Evolutionary conservation across 2,888 invertebrate species (phyloP), one percentile per base, ranked within the genome.

Genomic region (Andrena praecox): DNA sequence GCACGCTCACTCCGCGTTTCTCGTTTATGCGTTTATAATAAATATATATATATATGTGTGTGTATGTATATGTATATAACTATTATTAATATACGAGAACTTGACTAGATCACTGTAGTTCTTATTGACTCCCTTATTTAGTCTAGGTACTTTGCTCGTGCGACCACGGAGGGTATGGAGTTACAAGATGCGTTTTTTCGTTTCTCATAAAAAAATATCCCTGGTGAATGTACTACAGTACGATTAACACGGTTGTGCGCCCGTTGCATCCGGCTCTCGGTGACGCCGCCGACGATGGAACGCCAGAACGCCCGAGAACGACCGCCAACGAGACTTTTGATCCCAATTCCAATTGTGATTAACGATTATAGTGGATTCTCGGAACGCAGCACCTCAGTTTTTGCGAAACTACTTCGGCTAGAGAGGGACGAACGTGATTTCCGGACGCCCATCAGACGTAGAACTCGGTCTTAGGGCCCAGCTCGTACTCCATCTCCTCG

Each of bases 401-500:
- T n/a, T 6, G 63, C 35, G 27, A 3, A 69, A 62, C 16, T 50
- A 59, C 33, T 54, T 4, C 12, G 54, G 60, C 60, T 73, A 20
- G 24, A 27, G 52, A 52, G 72, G 66, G 20, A 56, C 20, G 67
- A 73, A 79, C 56, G 29, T 29, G 52, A 59, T 79, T 82, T 77
- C 31, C n/a, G 29, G 29, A 42, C 81, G 82, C 80, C 85, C 80
- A 90, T 95, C 96, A 98, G 95, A 97, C 98, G 95, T 97, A 98
- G 95, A 98, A 98, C 94, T 98, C 98, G 90, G 96, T 96, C 95
- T 98, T 98, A 93, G 97, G 97, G 91, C 97, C 97, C 95, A 98
- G 96, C 92, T 98, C 97, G 94, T 97, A 98, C 93, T 98, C 98
- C 88, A 97, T 96, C 93, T 98, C 98, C 94, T 98, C 98, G 95